Percentiles rank a stretch among this genome's conserved stretches.
Evolutionary conservation across 30 jellyfish, hydroid and myxozoan species (phyloP).

Genomic region (Chrysaora quinquecirrha): DNA sequence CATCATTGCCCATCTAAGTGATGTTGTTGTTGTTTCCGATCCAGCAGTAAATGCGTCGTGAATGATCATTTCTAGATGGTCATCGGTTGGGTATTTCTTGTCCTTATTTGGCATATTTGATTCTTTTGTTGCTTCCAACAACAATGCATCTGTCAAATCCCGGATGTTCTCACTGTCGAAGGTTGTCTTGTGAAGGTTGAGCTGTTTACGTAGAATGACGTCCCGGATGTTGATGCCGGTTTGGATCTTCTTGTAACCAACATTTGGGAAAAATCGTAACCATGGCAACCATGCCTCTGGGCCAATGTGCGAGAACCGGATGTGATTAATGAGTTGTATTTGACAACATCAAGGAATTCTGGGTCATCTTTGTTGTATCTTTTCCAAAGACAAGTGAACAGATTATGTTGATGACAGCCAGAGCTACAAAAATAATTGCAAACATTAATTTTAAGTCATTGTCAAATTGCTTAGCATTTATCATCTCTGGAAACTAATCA

Average conservation of each 20-base stretch:
- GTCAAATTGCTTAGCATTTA: too few relatives aligned
- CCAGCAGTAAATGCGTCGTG: constrained; percentile 79
- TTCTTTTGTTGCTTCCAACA: constrained; percentile 40
- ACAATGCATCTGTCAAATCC: constrained; percentile 79
- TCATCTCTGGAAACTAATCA: not conserved
- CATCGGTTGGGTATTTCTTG: constrained; percentile 38
- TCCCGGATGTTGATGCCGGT: constrained; percentile 43
- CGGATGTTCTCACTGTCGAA: constrained; percentile 70
- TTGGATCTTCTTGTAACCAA: constrained; percentile 24
- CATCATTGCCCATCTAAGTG: constrained; percentile 74
- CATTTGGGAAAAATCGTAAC: constrained; percentile 67
- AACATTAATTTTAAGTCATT: not conserved
- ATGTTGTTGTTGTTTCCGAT: constrained; percentile 72
- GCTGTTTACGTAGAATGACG: constrained; percentile 53
- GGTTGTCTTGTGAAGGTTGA: constrained; percentile 60
- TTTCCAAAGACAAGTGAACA: constrained; percentile 68
- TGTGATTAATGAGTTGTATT: constrained; percentile 29
- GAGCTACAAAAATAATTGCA: constrained; percentile 32
- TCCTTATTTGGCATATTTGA: not conserved
- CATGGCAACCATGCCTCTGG: constrained; percentile 48
- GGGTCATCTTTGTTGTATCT: constrained; percentile 79
- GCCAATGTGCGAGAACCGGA: constrained; percentile 55
- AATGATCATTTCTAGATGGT: constrained; percentile 61
- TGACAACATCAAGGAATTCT: constrained; percentile 62
- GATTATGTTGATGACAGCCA: constrained; percentile 76